Percentiles rank a stretch among this genome's conserved stretches.
phyloP scores from a whole-genome alignment of 2,888 invertebrate species.

The Sisyra terminalis region DNA sequence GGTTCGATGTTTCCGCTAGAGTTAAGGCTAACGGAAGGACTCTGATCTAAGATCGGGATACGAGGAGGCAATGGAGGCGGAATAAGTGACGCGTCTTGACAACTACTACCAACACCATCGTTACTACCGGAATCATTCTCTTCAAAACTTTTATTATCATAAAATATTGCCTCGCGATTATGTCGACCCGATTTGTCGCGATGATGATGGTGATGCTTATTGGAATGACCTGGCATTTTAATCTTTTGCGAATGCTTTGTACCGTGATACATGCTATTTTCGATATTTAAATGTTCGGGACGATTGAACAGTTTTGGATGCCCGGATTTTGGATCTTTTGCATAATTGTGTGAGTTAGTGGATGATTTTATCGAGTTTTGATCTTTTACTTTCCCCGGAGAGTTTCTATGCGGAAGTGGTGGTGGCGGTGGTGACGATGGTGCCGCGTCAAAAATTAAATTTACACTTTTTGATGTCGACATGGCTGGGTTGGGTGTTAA shows the following conservation, averaged over 20 bases:
- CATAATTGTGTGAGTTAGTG: too few relatives aligned
- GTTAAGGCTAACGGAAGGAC: constrained; percentile 12
- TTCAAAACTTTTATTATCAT: too few relatives aligned
- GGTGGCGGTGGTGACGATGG: constrained; percentile 29
- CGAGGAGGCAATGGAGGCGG: constrained; percentile 44
- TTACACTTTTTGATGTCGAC: constrained; percentile 15
- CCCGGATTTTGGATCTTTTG: too few relatives aligned
- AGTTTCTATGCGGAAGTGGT: neutral
- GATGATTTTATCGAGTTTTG: neutral
- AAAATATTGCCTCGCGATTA: too few relatives aligned
- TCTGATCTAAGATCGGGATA: constrained; percentile 20
- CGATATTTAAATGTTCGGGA: too few relatives aligned
- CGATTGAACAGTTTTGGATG: too few relatives aligned
- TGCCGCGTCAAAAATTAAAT: constrained; percentile 19
- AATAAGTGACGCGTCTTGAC: constrained; percentile 15
- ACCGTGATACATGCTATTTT: too few relatives aligned
- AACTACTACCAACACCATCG: neutral
- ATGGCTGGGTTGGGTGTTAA: constrained; percentile 16
- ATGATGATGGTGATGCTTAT: too few relatives aligned
- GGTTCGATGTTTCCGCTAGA: constrained; percentile 19
- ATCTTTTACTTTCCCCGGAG: neutral
- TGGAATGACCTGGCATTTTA: too few relatives aligned
- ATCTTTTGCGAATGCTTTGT: too few relatives aligned
- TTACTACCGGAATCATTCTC: too few relatives aligned
- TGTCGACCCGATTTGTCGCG: too few relatives aligned